phyloP scores from a whole-genome alignment of 2,113 vertebrate species.

The Glaucomys volans region DNA sequence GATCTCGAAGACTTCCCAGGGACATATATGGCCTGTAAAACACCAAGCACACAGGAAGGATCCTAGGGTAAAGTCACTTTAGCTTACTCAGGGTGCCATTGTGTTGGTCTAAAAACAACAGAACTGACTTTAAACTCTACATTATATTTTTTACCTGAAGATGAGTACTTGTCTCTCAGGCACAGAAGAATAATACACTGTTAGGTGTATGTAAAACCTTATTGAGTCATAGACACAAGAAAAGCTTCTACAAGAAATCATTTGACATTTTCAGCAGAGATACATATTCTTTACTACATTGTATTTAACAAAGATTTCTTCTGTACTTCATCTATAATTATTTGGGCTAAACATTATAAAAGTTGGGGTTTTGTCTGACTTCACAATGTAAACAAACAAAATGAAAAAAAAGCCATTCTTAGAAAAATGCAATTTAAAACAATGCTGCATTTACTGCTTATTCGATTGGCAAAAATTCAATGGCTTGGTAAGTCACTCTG shows the following conservation, averaged over 20 bases:
- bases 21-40: slow-evolving; percentile 97
- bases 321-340: slow-evolving; percentile 34
- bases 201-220: slow-evolving; percentile 64
- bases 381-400: slow-evolving; percentile 12
- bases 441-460: not conserved
- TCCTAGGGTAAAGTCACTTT: not conserved
- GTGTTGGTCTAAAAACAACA: not conserved
- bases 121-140: slow-evolving; percentile 50
- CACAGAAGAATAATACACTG: slow-evolving; percentile 4
- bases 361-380: not conserved
- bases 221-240: slow-evolving; percentile 58
- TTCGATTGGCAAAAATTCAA: slow-evolving; percentile 1
- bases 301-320: not conserved
- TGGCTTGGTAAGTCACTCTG: not conserved
- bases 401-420: not conserved
- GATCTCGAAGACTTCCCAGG: slow-evolving; percentile 95
- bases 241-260: slow-evolving; percentile 51
- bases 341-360: not conserved
- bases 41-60: slow-evolving; percentile 30
- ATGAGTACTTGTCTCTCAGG: slow-evolving; percentile 50
- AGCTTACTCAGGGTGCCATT: not conserved
- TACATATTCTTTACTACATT: slow-evolving; percentile 10
- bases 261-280: slow-evolving; percentile 58
- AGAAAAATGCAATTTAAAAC: slow-evolving; percentile 37
- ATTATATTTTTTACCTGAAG: slow-evolving; percentile 61